Evolutionary conservation across 2,797 vertebrate species (phyloP).

Genomic region (Loris lydekkerianus): DNA sequence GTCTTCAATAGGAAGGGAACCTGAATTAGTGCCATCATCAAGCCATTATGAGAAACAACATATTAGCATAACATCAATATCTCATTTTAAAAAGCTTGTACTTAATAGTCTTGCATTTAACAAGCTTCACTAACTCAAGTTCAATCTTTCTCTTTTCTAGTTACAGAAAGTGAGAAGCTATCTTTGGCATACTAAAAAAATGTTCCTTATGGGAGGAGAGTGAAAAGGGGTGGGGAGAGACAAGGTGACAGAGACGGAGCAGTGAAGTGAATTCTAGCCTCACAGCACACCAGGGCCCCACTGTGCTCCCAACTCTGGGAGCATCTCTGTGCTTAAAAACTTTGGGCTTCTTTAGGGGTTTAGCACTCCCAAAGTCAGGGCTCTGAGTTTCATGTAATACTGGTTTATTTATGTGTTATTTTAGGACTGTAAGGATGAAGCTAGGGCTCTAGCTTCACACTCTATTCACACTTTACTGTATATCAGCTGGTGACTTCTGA

Average conservation of each 20-base stretch:
- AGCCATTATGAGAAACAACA: slow-evolving; percentile 68
- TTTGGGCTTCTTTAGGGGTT: background rate
- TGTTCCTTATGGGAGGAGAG: background rate
- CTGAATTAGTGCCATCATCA: slow-evolving; percentile 58
- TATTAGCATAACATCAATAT: slow-evolving; percentile 72
- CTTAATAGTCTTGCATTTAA: slow-evolving; percentile 68
- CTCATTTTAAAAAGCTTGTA: slow-evolving; percentile 61
- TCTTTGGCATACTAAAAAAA: background rate
- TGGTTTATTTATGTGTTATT: background rate
- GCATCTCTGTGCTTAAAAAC: background rate
- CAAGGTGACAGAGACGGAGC: background rate
- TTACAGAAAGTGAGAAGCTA: slow-evolving; percentile 52
- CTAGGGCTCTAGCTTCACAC: background rate
- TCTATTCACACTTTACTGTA: background rate
- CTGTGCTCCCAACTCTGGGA: no score
- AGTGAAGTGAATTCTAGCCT: background rate
- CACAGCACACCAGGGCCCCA: background rate
- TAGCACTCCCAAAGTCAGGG: background rate
- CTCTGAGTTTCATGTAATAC: background rate
- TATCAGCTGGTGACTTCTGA: background rate
- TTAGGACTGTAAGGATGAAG: background rate
- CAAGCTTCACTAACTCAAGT: slow-evolving; percentile 52
- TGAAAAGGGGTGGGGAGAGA: no score
- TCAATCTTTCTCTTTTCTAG: slow-evolving; percentile 49
- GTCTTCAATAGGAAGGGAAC: slow-evolving; percentile 31